Base-by-base conservation (phyloP, 2,113 vertebrate species). In the Helogale parvula region DNA sequence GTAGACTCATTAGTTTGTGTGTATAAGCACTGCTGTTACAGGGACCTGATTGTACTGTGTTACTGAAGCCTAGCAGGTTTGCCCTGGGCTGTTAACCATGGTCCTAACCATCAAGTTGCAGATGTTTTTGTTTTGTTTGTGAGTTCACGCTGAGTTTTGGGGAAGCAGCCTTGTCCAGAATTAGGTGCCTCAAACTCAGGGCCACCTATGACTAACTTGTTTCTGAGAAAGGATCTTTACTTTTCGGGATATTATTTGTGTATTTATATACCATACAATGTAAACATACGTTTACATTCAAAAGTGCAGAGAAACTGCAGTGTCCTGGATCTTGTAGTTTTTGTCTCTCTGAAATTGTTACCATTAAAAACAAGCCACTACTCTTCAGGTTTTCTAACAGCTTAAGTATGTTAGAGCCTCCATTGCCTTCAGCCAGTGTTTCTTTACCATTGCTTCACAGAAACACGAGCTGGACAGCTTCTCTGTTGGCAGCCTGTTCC, bases 1-100 rank as follows among this genome's bases (percentile, higher is more conserved):
- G 82, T 74, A 65, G 33, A 65, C 33, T 11, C 47, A 2, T 50
- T 86, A 7, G 35, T 38, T 27, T 90, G 23, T 57, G 63, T 33
- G 76, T 74, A 31, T 71, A 77, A 47, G 45, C 50, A 47, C 54
- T 84, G 7, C 6, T 79, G 35, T 80, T 80, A 77, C 77, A 88
- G 29, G 19, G 76, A 38, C 77, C 83, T 45, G 45, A 68, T 38
- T 47, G 6, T 77, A 25, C 79, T 96, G 4, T 87, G 71, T 89
- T 88, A 47, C 47, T 88, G 92, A 88, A 96, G 68, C 77, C n/a
- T 68, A 69, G 35, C 15, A 93, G 31, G 47, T 76, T 74, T 92
- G 83, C 50, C 12, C 1, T 68, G 11, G 47, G 47, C 16, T 83
- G 71, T 66, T 10, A 69, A 38, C 21, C 23, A 3, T 79, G 13